A percentile compares a stretch with the other conserved stretches of the same genome.
phyloP scores from a whole-genome alignment of 2,113 vertebrate species.

The Bujurquina vittata region DNA sequence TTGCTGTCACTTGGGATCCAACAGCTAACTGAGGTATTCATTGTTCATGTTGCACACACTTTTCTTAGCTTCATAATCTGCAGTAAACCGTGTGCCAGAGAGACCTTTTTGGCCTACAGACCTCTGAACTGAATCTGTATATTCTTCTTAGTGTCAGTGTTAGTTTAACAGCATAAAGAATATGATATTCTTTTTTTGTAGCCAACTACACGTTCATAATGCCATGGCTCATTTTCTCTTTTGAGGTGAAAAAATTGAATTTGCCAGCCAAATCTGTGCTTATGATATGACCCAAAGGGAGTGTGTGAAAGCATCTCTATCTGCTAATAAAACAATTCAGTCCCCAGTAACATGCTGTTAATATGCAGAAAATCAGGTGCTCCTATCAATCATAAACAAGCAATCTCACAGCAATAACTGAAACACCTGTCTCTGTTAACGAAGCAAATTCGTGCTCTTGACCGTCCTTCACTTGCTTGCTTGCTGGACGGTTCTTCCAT shows the following conservation, averaged over 20 bases:
- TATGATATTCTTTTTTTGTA: slow-evolving; percentile 4
- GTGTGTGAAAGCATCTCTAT: slow-evolving; percentile 41
- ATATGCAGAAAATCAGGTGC: slow-evolving; percentile 69
- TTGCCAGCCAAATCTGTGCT: slow-evolving; percentile 10
- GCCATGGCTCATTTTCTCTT: background rate
- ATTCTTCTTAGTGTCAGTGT: background rate
- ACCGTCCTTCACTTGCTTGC: slow-evolving; percentile 30
- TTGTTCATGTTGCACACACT: slow-evolving; percentile 38
- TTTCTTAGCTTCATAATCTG: slow-evolving; percentile 21
- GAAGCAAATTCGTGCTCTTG: slow-evolving; percentile 35
- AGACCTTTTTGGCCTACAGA: background rate
- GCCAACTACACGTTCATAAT: slow-evolving; percentile 1
- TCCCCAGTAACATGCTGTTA: slow-evolving; percentile 45
- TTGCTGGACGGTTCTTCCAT: background rate
- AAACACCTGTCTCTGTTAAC: slow-evolving; percentile 24
- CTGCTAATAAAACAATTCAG: slow-evolving; percentile 57
- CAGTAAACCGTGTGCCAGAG: background rate
- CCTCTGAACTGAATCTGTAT: slow-evolving; percentile 2
- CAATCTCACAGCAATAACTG: slow-evolving; percentile 26
- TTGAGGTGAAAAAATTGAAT: slow-evolving; percentile 14
- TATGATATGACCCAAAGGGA: slow-evolving; percentile 11
- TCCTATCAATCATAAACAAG: slow-evolving; percentile 72
- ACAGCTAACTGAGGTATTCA: slow-evolving; percentile 23
- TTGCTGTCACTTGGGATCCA: slow-evolving; percentile 51
- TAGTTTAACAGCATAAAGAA: background rate